Base-by-base conservation (phyloP, 2,113 vertebrate genomes). In the Mixornis gularis region DNA sequence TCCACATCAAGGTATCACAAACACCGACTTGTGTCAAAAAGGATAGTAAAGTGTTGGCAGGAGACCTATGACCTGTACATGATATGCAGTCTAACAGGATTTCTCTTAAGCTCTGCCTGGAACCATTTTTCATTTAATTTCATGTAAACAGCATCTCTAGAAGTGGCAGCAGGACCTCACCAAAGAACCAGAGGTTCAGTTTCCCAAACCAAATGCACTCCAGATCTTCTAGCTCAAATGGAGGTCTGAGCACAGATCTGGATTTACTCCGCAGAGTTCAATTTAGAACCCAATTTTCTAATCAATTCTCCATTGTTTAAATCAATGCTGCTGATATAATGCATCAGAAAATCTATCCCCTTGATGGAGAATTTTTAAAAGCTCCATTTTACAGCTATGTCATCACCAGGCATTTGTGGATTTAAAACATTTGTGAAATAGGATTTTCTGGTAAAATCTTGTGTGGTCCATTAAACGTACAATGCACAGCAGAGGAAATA, bases 401-500 rank as follows among this genome's bases (percentile, higher is more conserved):
- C 94, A 92, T 77, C 91, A 14, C 81, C 85, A 92, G 55, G 79
- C 85, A 82, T 87, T 92, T 87, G 79, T 87, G 92, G 87, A 84
- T 95, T 94, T 93, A 79, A 91, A 94, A 66, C 68, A 85, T 63
- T 96, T 92, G 89, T 83, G 89, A 89, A 92, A 92, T 85, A 63
- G 73, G 86, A 93, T 92, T 96, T 96, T 96, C 91, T 96, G 91
- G 91, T 83, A 85, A 93, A 96, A 93, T 80, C 94, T 85, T 94
- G 92, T 94, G 95, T 94, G 94, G 92, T 89, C 95, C 74, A 87
- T 96, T 94, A 91, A 79, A 73, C 48, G 29, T 52, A 87, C 78
- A 92, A 92, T 79, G 38, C 55, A 63, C 81, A 91, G 89, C 84
- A 92, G 59, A 94, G 91, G 79, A 96, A 96, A 89, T 89, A 85